Conservation (phyloP, 37 sponge, comb jelly and placozoan genomes). For the Theonella swinhoei region DNA sequence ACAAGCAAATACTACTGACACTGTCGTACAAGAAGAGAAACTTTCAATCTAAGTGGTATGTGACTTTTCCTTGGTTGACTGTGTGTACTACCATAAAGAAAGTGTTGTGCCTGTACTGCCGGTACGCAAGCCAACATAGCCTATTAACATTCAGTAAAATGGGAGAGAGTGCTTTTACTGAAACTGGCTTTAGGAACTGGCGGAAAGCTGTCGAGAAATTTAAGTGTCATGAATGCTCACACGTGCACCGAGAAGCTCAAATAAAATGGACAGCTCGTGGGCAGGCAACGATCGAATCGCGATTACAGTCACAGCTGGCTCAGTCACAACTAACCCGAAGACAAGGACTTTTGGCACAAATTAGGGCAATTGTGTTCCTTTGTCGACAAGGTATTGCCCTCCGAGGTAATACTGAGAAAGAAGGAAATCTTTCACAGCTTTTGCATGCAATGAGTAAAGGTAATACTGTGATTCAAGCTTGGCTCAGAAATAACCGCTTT, state of each 20-base stretch:
- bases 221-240: slow-evolving; percentile 38
- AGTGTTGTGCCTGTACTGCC: slow-evolving; percentile 54
- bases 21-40: slow-evolving; percentile 15
- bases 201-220: slow-evolving; percentile 45
- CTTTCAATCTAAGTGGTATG: slow-evolving; percentile 42
- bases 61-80: slow-evolving; percentile 44
- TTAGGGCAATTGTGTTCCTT: slow-evolving; percentile 47
- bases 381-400: slow-evolving; percentile 56
- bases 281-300: slow-evolving; percentile 25
- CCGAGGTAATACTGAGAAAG: slow-evolving; percentile 52
- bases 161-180: slow-evolving; percentile 45
- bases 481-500: slow-evolving; percentile 32
- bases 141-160: slow-evolving; percentile 58
- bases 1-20: slow-evolving; percentile 23
- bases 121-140: slow-evolving; percentile 33
- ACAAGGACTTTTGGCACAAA: slow-evolving; percentile 49
- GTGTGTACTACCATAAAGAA: slow-evolving; percentile 45
- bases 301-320: slow-evolving; percentile 29
- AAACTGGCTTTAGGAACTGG: slow-evolving; percentile 53
- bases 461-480: slow-evolving; percentile 33
- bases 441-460: slow-evolving; percentile 26
- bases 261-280: slow-evolving; percentile 38
- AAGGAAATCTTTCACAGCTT: slow-evolving; percentile 57
- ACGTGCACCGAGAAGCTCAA: slow-evolving; percentile 55
- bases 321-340: slow-evolving; percentile 41